phyloP scores from a whole-genome alignment of 1,140 invertebrate genomes.

The Penaeus indicus region DNA sequence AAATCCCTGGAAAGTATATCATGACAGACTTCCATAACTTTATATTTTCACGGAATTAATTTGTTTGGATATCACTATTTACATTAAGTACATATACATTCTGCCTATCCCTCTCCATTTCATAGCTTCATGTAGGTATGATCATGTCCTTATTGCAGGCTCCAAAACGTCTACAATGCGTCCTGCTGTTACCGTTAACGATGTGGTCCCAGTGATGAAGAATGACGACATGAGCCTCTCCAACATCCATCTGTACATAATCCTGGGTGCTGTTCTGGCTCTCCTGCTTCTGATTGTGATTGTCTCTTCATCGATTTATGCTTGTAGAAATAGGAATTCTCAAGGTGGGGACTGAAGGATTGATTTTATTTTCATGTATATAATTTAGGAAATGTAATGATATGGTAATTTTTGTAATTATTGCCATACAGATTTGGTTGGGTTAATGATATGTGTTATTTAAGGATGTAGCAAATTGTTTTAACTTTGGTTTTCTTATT shows the following conservation, averaged over 20 bases:
- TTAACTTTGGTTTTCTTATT: neutral
- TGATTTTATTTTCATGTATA: neutral
- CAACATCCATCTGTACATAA: slow-evolving; percentile 71
- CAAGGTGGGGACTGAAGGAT: slow-evolving; percentile 31
- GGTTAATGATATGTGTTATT: no score
- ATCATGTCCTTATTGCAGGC: neutral
- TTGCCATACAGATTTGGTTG: no score
- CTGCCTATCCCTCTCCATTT: neutral
- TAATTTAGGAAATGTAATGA: no score
- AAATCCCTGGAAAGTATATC: no score
- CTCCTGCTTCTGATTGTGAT: slow-evolving; percentile 55
- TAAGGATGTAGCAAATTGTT: no score
- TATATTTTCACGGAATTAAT: no score
- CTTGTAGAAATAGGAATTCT: slow-evolving; percentile 42
- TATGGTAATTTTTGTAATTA: no score
- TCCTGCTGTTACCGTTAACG: neutral
- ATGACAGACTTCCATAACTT: no score
- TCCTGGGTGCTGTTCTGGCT: slow-evolving; percentile 73
- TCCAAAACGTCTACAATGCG: no score
- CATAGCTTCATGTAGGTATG: neutral
- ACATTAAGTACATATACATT: no score
- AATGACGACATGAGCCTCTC: slow-evolving; percentile 66
- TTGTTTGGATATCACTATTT: no score
- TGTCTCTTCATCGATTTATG: slow-evolving; percentile 42
- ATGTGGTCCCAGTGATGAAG: slow-evolving; percentile 42